Evolutionary conservation across 2,113 vertebrate species (phyloP).

Genomic region (Marmota flaviventris): DNA sequence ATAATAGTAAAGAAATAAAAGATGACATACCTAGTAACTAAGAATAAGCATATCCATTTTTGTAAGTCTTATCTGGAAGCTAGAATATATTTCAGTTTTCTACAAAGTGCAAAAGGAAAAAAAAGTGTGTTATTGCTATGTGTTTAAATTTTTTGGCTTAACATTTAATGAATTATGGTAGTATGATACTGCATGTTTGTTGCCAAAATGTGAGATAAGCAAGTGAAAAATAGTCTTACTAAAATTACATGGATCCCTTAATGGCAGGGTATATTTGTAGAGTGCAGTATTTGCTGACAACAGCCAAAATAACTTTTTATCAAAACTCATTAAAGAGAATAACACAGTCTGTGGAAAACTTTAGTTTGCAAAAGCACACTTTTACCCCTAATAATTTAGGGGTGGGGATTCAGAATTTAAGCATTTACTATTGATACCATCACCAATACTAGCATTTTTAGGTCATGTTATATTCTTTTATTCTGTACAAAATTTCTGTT

Average conservation of each 20-base stretch:
- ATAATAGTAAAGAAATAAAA: not conserved
- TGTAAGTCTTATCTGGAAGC: not conserved
- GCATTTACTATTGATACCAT: not conserved
- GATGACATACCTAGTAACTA: not conserved
- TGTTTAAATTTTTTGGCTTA: not conserved
- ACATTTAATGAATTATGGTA: not conserved
- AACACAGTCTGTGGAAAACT: not conserved
- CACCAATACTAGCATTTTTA: not conserved
- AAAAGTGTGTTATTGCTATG: not conserved
- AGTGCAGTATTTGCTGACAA: not conserved
- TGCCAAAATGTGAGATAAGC: not conserved
- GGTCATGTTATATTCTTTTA: not conserved
- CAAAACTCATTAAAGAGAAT: not conserved
- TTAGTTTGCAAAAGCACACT: not conserved
- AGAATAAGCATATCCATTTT: not conserved
- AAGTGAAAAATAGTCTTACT: not conserved
- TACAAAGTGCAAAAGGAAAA: not conserved
- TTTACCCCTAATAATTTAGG: not conserved
- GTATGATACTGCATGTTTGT: not conserved
- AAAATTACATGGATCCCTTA: not conserved
- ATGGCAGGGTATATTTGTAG: not conserved
- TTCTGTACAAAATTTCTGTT: not conserved
- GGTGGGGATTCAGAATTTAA: not conserved
- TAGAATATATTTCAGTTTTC: slow-evolving; percentile 11
- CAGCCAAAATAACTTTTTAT: not conserved